Conservation (phyloP, 2,113 vertebrate species). For the Pelusios castaneus region DNA sequence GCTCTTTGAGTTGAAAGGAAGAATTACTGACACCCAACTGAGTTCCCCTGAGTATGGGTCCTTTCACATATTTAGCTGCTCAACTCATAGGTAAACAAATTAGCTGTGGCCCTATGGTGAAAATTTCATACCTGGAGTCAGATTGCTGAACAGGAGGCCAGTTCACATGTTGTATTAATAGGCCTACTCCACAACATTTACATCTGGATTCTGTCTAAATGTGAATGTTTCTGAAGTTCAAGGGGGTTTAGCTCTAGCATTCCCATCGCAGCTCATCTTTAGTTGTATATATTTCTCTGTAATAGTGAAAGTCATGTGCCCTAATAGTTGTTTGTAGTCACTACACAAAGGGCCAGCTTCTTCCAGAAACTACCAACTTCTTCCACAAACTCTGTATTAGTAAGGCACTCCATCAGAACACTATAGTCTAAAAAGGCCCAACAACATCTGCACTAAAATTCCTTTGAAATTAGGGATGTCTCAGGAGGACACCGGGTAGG, state of each 20-base stretch:
- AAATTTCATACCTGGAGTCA: not conserved
- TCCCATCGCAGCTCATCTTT: not conserved
- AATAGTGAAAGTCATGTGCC: not conserved
- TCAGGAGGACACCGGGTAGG: no score
- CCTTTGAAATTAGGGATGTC: no score
- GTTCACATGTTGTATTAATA: not conserved
- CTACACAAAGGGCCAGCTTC: no score
- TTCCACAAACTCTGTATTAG: not conserved
- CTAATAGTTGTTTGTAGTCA: no score
- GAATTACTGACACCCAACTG: not conserved
- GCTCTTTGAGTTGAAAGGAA: not conserved
- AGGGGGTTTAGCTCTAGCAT: not conserved
- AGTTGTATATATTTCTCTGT: not conserved
- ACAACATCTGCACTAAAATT: no score
- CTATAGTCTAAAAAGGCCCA: no score
- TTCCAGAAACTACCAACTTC: no score
- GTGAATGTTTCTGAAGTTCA: not conserved
- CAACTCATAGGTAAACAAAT: fast-evolving
- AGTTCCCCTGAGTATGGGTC: not conserved
- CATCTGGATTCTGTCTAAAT: not conserved
- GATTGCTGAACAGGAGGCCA: not conserved
- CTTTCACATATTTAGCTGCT: not conserved
- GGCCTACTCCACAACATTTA: not conserved
- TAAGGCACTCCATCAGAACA: not conserved
- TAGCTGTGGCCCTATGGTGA: not conserved